phyloP scores from a whole-genome alignment of 1,140 invertebrate species.

The Heterodera schachtii region DNA sequence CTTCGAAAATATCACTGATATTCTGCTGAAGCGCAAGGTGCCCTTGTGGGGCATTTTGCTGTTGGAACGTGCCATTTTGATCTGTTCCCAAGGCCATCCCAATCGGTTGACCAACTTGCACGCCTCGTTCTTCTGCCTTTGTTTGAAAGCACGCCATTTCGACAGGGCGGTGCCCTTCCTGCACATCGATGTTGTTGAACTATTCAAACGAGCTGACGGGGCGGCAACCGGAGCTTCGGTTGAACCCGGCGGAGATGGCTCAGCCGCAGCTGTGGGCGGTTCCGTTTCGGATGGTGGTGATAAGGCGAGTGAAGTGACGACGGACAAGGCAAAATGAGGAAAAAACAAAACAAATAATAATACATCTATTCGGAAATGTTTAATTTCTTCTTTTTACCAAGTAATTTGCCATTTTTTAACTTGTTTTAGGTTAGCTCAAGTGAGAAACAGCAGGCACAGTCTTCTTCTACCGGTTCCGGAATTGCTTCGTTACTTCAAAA shows the following conservation, averaged over 20 bases:
- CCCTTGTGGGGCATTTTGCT: slow-evolving; percentile 35
- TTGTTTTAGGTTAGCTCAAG: slow-evolving; percentile 5
- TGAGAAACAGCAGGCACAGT: background rate
- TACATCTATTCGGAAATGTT: no score
- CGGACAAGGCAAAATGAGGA: background rate
- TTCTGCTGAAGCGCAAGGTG: slow-evolving; percentile 17
- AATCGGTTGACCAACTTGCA: slow-evolving; percentile 37
- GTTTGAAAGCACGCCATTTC: slow-evolving; percentile 38
- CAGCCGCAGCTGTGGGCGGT: background rate
- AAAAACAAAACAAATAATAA: no score
- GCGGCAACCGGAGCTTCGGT: background rate
- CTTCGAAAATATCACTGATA: slow-evolving; percentile 31
- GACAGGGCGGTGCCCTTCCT: slow-evolving; percentile 39
- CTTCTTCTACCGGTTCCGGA: background rate
- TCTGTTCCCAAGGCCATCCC: slow-evolving; percentile 13
- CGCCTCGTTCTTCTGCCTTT: slow-evolving; percentile 36
- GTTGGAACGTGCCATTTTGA: slow-evolving; percentile 26
- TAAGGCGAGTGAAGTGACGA: background rate
- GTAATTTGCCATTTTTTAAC: background rate
- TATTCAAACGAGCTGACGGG: slow-evolving; percentile 21
- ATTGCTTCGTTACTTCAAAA: slow-evolving; percentile 13
- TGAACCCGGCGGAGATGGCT: slow-evolving; percentile 3
- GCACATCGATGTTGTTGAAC: slow-evolving; percentile 31
- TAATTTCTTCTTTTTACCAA: background rate
- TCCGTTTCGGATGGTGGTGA: background rate